phyloP scores from a whole-genome alignment of 1,140 invertebrate genomes.

The Magallana gigas region DNA sequence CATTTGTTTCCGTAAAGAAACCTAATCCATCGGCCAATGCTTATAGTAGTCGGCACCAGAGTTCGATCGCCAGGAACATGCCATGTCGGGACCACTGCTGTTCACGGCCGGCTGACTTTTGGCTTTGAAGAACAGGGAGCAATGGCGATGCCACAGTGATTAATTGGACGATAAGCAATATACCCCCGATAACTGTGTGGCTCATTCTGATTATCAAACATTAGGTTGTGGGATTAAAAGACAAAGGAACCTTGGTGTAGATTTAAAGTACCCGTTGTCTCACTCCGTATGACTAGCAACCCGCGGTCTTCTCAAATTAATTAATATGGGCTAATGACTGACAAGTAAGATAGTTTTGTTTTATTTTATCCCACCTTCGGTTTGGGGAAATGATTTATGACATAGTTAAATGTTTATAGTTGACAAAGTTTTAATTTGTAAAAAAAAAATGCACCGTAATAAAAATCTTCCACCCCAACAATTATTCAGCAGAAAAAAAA shows the following conservation, averaged over 20 bases:
- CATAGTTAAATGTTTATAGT: no score
- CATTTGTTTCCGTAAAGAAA: not conserved
- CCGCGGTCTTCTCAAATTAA: no score
- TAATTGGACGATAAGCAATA: constrained; percentile 13
- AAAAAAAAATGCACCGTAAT: no score
- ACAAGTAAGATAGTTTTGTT: no score
- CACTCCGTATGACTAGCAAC: no score
- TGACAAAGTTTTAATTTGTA: no score
- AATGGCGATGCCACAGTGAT: not conserved
- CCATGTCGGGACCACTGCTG: not conserved
- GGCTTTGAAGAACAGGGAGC: not conserved
- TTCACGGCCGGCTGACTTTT: not conserved
- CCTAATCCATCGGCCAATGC: not conserved
- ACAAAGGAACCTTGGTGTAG: not conserved
- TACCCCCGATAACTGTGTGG: not conserved
- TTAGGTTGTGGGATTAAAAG: constrained; percentile 12
- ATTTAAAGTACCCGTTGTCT: no score
- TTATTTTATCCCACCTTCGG: no score
- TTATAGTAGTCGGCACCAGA: not conserved
- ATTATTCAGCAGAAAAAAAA: no score
- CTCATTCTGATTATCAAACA: not conserved
- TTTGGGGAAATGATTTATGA: no score
- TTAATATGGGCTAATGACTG: no score
- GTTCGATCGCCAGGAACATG: not conserved
- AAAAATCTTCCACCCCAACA: no score